Conservation (phyloP, 2,888 invertebrate species). For the Pedicia rivosa region DNA sequence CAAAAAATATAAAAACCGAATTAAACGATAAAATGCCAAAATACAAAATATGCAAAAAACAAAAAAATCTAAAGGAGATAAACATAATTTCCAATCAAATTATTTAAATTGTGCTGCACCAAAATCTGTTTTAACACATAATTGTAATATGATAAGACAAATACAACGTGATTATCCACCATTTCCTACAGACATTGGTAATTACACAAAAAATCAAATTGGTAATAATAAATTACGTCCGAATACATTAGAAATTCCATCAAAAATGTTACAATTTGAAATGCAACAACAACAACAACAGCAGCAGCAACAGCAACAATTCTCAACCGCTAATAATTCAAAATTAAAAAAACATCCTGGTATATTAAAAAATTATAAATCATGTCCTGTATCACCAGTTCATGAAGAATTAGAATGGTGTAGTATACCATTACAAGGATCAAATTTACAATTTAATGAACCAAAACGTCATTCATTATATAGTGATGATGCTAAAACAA, state of each 20-base stretch:
- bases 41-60: too few species aligned
- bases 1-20: not conserved
- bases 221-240: constrained; percentile 6
- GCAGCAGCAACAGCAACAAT: constrained; percentile 14
- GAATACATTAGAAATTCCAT: constrained; percentile 7
- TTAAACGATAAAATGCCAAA: not conserved
- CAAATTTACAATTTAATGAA: constrained; percentile 11
- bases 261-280: constrained; percentile 14
- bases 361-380: constrained; percentile 52
- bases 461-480: constrained; percentile 31
- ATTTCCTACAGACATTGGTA: constrained; percentile 30
- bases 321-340: constrained; percentile 16
- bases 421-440: constrained; percentile 29
- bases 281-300: constrained; percentile 3
- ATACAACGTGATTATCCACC: constrained; percentile 31
- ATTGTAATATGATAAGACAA: constrained; percentile 30
- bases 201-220: constrained; percentile 8
- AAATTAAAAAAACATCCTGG: constrained; percentile 25
- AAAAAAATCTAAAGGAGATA: not conserved
- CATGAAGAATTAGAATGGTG: constrained; percentile 60
- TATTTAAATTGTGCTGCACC: constrained; percentile 31
- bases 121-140: constrained; percentile 29
- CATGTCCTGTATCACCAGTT: constrained; percentile 68
- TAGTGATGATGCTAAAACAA: constrained; percentile 36
- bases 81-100: constrained; percentile 7